phyloP scores from a whole-genome alignment of 2,113 vertebrate species.

The Tyrannus savana region DNA sequence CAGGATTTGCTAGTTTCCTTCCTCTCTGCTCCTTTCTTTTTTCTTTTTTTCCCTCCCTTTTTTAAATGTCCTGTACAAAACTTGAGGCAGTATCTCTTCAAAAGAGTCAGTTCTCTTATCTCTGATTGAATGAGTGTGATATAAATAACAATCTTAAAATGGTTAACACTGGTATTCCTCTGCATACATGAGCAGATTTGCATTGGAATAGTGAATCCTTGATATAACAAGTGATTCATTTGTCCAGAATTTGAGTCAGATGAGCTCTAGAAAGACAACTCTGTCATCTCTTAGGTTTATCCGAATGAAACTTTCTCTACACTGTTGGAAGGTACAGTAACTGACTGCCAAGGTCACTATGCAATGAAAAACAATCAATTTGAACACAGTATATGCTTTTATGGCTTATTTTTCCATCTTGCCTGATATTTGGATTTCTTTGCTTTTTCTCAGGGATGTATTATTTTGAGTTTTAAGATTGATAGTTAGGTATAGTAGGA shows the following conservation, averaged over 20 bases:
- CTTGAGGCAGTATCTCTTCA: neutral
- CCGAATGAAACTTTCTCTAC: neutral
- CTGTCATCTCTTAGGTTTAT: neutral
- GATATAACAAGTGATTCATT: neutral
- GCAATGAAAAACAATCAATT: neutral
- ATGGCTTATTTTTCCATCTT: neutral
- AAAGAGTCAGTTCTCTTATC: neutral
- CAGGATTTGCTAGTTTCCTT: neutral
- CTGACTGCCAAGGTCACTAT: neutral
- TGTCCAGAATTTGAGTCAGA: neutral
- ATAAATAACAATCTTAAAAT: neutral
- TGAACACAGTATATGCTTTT: neutral
- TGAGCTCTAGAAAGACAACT: neutral
- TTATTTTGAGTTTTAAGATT: neutral
- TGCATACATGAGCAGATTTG: neutral
- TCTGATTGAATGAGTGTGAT: neutral
- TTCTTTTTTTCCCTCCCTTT: neutral
- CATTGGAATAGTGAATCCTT: neutral
- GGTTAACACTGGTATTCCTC: neutral
- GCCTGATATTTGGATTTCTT: neutral
- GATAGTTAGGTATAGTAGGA: neutral
- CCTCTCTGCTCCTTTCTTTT: fast-evolving
- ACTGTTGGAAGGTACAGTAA: neutral
- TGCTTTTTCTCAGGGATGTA: neutral
- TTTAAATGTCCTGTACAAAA: neutral